Evolutionary conservation across 2,113 vertebrate species (phyloP), one percentile per base, ranked within the genome.

Genomic region (Lepisosteus oculatus): DNA sequence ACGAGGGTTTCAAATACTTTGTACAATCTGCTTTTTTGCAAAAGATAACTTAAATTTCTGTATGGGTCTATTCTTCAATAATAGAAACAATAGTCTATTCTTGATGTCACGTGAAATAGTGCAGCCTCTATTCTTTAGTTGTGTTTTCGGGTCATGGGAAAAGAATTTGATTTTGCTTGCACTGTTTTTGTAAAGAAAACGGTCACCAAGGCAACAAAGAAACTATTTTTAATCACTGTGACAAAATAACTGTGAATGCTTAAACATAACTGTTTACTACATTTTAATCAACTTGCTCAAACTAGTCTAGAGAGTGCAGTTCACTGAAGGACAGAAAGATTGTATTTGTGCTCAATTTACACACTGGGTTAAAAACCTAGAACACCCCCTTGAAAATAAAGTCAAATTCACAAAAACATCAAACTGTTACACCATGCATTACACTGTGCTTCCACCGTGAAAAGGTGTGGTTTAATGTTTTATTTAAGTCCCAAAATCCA

Each of bases 171-270:
- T 76, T 74, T 72, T 62, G 65, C 14, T 62, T 55, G 72, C 72
- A 72, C 68, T 83, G 81, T 85, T 83, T 80, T 70, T 56, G 62
- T 43, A 79, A 61, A 79, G 71, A 78, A 74, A 70, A 65, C 42
- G 0, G 81, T 84, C 13, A 77, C 87, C 77, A 83, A 84, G 77
- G 79, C 55, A 64, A 87, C 78, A 43, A 3, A 29, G 8, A 64
- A 55, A 51, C 3, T 76, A 71, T 77, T 56, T 61, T 55, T 70
- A 75, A 75, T 78, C 73, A 57, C 45, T 41, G 62, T 73, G 74
- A 69, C 62, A 29, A 79, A 80, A 71, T 72, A 66, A 66, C 43
- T 44, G 68, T 67, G 61, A 77, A 76, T 47, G 13, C 61, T 57
- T 61, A 29, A 57, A 67, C 42, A 42, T 6, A 15, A 55, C 55